Evolutionary conservation across 2,797 vertebrate species (phyloP), one percentile per base, ranked within the genome.

Genomic region (Allenopithecus nigroviridis): DNA sequence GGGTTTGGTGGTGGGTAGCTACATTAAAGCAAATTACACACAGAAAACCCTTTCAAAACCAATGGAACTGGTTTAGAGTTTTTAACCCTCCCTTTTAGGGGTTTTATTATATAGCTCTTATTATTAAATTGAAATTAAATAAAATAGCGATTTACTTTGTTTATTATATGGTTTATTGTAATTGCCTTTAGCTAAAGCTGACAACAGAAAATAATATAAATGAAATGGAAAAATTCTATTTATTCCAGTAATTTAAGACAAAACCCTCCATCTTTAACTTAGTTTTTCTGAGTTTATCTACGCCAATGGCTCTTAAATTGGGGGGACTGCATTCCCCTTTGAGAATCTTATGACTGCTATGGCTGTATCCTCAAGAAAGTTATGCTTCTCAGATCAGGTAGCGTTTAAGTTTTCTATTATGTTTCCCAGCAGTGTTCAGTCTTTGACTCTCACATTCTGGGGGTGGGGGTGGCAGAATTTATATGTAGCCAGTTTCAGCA

Each of bases 341-440:
- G 39, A 84, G 72, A 75, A 28, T 13, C 19, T 61, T 39, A 1
- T 4, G n/a, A 50, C 21, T 28, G 19, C 28, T 53, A 0, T 55
- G 33, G 88, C 8, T 10, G 4, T 68, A 14, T 75, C 8, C 24
- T 36, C 24, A 41, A 41, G 3, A 91, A 50, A 53, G 28, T 43
- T 28, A 74, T 2, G 22, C 61, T 36, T 92, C 48, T 33, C 33
- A 11, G 8, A 8, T 16, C 21, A 76, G n/a, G 22, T 36, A n/a
- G 87, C 95, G 96, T 97, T 98, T 97, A 88, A 5, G 84, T 98
- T 94, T 98, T 96, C 88, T 80, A 22, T 96, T 97, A 94, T 95
- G 75, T 91, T 43, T 43, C 8, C 46, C 30, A 50, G 76, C 53
- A 68, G 10, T 46, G 9, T 48, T 57, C 13, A 30, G 13, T 13